phyloP scores from a whole-genome alignment of 1,140 invertebrate species.

The Apis florea region DNA sequence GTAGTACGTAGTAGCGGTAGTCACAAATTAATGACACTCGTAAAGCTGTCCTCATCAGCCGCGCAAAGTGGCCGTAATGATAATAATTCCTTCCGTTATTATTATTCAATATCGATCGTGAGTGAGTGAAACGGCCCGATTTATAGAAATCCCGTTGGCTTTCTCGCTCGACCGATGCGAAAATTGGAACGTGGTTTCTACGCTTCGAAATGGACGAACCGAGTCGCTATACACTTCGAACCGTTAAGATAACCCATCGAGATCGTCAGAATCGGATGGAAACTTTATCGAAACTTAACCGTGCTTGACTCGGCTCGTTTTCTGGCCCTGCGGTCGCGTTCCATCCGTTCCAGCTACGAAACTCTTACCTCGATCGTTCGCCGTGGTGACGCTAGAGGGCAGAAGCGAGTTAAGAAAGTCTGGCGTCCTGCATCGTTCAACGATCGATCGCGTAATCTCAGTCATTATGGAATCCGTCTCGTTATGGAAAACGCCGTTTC shows the following conservation, averaged over 20 bases:
- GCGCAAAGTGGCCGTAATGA: slow-evolving; percentile 59
- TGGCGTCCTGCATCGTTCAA: neutral
- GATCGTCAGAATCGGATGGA: slow-evolving; percentile 43
- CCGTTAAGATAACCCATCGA: slow-evolving; percentile 64
- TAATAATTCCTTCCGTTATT: slow-evolving; percentile 57
- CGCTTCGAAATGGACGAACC: slow-evolving; percentile 27
- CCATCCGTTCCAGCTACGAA: neutral
- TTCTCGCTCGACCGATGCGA: slow-evolving; percentile 42
- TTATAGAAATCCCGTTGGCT: slow-evolving; percentile 55
- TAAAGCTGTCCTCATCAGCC: slow-evolving; percentile 53
- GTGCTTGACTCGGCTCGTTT: slow-evolving; percentile 16
- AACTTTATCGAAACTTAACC: slow-evolving; percentile 33
- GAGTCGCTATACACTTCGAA: slow-evolving; percentile 41
- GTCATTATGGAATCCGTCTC: neutral
- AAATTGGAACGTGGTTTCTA: slow-evolving; percentile 25
- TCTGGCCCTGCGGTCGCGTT: slow-evolving; percentile 17
- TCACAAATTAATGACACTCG: slow-evolving; percentile 45
- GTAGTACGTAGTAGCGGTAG: neutral
- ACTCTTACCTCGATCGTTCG: neutral
- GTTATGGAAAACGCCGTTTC: slow-evolving; percentile 10
- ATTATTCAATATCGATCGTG: slow-evolving; percentile 65
- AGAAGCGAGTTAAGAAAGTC: neutral
- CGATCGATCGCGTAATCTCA: slow-evolving; percentile 22
- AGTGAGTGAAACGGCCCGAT: slow-evolving; percentile 61
- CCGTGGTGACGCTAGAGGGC: neutral